Conservation (phyloP, 2,888 invertebrate species). For the Brachyptera risi region DNA sequence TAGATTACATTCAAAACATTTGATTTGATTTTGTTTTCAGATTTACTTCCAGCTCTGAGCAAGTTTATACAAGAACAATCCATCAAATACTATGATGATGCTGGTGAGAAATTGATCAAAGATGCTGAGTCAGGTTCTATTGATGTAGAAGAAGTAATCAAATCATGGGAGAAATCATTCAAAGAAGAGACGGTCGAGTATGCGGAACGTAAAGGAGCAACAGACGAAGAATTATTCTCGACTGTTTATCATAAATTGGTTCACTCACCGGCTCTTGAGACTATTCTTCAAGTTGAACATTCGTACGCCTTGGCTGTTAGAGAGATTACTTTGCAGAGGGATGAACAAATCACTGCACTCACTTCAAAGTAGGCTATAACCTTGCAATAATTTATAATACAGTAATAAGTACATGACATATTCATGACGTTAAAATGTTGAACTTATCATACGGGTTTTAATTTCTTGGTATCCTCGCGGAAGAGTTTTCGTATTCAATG, state of each 20-base stretch:
- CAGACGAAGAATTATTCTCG: conserved; percentile 82
- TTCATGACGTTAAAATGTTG: no score
- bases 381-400: background rate
- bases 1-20: background rate
- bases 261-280: conserved; percentile 82
- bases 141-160: conserved; percentile 70
- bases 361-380: conserved; percentile 53
- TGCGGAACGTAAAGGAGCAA: conserved; percentile 75
- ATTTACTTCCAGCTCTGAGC: conserved; percentile 56
- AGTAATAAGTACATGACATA: no score
- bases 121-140: conserved; percentile 58
- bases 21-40: conserved; percentile 43
- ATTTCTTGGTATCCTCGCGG: background rate
- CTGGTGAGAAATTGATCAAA: conserved; percentile 58
- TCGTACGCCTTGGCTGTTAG: conserved; percentile 77
- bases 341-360: conserved; percentile 64
- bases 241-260: conserved; percentile 78
- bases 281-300: conserved; percentile 83
- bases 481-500: no score
- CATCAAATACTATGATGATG: conserved; percentile 61
- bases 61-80: conserved; percentile 64
- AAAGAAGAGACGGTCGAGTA: conserved; percentile 77
- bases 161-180: conserved; percentile 74
- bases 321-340: conserved; percentile 66
- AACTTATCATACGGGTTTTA: background rate